A percentile compares a stretch with the other conserved stretches of the same genome.
Conservation (phyloP, 1,140 invertebrate genomes). For the Hetaerina americana region DNA sequence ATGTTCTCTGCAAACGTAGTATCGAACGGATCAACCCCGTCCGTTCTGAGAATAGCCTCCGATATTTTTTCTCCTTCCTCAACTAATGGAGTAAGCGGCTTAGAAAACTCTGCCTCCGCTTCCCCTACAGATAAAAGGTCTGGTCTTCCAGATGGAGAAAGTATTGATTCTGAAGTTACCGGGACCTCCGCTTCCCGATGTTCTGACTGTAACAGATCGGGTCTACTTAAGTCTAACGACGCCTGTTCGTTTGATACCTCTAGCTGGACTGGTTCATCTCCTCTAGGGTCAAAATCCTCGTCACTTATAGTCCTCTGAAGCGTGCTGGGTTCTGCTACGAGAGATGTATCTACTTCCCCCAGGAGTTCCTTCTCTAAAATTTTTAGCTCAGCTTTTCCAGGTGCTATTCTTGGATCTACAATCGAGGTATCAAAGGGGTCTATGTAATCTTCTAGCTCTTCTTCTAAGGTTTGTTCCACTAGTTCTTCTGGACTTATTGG, state of each 20-base stretch:
- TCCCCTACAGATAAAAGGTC: slow-evolving; percentile 12
- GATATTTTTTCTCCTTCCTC: neutral
- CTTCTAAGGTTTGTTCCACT: slow-evolving; percentile 30
- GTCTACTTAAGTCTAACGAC: slow-evolving; percentile 14
- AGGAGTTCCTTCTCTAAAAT: slow-evolving; percentile 63
- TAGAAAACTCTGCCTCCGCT: slow-evolving; percentile 40
- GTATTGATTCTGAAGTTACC: too few species aligned
- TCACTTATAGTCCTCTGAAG: slow-evolving; percentile 41
- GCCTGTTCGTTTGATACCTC: neutral
- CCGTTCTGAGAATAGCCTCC: neutral
- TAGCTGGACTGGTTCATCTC: slow-evolving; percentile 10
- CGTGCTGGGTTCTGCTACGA: too few species aligned
- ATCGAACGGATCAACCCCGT: slow-evolving; percentile 24
- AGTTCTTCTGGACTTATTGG: slow-evolving; percentile 48
- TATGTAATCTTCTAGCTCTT: slow-evolving; percentile 42
- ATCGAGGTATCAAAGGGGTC: slow-evolving; percentile 79
- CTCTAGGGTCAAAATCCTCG: slow-evolving; percentile 22
- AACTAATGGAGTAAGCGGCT: slow-evolving; percentile 69
- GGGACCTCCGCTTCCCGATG: slow-evolving; percentile 40
- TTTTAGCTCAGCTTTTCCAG: slow-evolving; percentile 63
- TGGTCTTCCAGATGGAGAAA: slow-evolving; percentile 15
- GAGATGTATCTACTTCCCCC: slow-evolving; percentile 31
- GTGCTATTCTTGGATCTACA: slow-evolving; percentile 50
- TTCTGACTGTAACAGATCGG: slow-evolving; percentile 45
- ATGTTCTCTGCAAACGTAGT: slow-evolving; percentile 22